Percentiles rank a stretch among this genome's conserved stretches.
Conservation (phyloP, 2,113 vertebrate genomes). For the Hemibagrus wyckioides region DNA sequence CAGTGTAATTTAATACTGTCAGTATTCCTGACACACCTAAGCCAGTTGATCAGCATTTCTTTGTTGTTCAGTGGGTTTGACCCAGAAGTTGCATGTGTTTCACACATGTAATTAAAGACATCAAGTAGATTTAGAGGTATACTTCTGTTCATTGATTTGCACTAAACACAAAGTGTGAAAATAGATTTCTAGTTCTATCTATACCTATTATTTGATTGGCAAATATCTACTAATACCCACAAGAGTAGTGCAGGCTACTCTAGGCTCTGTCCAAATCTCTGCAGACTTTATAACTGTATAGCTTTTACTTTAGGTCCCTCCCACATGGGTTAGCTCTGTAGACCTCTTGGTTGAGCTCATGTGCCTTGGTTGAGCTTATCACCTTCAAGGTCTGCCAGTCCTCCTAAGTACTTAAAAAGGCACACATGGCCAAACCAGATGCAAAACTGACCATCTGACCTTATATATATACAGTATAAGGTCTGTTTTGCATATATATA, state of each 20-base stretch:
- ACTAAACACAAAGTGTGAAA: not conserved
- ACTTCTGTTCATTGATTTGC: too few relatives aligned
- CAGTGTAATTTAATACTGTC: too few relatives aligned
- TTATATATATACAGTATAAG: too few relatives aligned
- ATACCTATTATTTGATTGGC: not conserved
- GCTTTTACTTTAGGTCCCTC: too few relatives aligned
- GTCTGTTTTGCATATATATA: too few relatives aligned
- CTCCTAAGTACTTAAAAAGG: not conserved
- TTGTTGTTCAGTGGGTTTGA: not conserved
- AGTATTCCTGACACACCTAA: not conserved
- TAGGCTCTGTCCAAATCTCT: not conserved
- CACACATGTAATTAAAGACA: not conserved
- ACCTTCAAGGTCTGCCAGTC: not conserved
- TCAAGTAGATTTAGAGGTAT: not conserved
- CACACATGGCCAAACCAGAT: not conserved
- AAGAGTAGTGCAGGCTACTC: not conserved
- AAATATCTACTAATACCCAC: not conserved
- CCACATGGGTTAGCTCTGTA: not conserved
- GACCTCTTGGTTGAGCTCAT: not conserved
- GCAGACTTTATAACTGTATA: not conserved
- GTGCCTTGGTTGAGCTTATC: not conserved
- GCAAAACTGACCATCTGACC: not conserved
- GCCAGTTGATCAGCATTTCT: not conserved
- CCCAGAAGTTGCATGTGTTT: too few relatives aligned
- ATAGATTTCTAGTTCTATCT: not conserved